Evolutionary conservation across 1,140 invertebrate species (phyloP).

Genomic region (Trichogramma pretiosum): DNA sequence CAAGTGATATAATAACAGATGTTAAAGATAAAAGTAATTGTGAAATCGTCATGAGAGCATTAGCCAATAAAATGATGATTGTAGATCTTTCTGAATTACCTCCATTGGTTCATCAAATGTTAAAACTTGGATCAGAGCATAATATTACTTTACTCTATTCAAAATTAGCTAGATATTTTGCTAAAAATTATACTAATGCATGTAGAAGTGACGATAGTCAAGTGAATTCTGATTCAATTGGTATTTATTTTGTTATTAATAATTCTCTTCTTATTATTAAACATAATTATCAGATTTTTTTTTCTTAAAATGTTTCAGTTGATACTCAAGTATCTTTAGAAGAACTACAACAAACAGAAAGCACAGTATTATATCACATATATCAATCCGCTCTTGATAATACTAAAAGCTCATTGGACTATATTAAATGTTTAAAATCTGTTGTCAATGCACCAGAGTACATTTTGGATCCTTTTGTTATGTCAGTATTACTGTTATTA

Average conservation of each 20-base stretch:
- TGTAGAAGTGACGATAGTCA: slow-evolving; percentile 5
- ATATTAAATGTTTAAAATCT: slow-evolving; percentile 45
- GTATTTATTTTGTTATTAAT: slow-evolving; percentile 19
- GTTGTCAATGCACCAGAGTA: slow-evolving; percentile 43
- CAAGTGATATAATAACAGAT: slow-evolving; percentile 41
- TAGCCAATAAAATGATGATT: slow-evolving; percentile 34
- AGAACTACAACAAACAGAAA: slow-evolving; percentile 43
- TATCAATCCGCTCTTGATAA: slow-evolving; percentile 43
- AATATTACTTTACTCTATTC: slow-evolving; percentile 34
- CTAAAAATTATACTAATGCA: slow-evolving; percentile 25
- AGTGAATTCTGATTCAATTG: slow-evolving; percentile 26
- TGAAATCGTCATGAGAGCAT: slow-evolving; percentile 32
- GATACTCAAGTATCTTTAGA: slow-evolving; percentile 26
- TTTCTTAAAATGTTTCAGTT: slow-evolving; percentile 11
- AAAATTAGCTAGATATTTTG: slow-evolving; percentile 40
- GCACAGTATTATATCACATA: slow-evolving; percentile 51
- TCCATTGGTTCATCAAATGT: slow-evolving; percentile 44
- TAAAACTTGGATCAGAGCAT: slow-evolving; percentile 35
- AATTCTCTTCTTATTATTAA: too few species aligned
- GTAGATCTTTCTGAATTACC: slow-evolving; percentile 39
- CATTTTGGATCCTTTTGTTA: slow-evolving; percentile 48
- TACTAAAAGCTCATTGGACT: slow-evolving; percentile 44
- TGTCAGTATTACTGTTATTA: slow-evolving; percentile 44
- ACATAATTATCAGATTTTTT: too few species aligned
- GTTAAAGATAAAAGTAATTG: slow-evolving; percentile 32